phyloP scores from a whole-genome alignment of 2,113 vertebrate genomes.

The Cheirogaleus medius region DNA sequence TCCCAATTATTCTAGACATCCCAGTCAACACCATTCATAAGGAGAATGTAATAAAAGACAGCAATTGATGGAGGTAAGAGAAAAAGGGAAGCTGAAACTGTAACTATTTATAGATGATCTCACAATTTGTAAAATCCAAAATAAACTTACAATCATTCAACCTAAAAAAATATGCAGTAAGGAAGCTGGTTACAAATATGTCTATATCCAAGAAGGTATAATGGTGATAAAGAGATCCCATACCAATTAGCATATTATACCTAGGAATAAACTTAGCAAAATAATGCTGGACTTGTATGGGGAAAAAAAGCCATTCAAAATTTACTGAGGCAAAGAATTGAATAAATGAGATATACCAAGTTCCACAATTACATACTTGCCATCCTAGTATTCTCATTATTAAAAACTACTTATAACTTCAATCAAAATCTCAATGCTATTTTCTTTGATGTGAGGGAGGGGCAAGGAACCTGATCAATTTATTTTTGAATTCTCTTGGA shows the following conservation, averaged over 20 bases:
- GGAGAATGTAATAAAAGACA: slow-evolving; percentile 3
- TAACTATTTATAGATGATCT: not conserved
- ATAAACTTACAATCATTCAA: not conserved
- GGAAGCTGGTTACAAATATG: not conserved
- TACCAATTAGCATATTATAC: not conserved
- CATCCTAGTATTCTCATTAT: not conserved
- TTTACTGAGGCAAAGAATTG: not conserved
- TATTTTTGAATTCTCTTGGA: slow-evolving; percentile 7
- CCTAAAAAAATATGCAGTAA: not conserved
- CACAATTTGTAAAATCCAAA: not conserved
- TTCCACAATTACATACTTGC: not conserved
- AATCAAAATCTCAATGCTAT: not conserved
- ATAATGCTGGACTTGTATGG: not conserved
- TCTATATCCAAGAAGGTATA: not conserved
- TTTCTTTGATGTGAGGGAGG: slow-evolving; percentile 8
- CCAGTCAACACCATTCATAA: not conserved
- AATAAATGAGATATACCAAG: not conserved
- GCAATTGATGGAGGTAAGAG: not conserved
- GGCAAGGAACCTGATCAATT: not conserved
- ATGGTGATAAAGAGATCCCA: not conserved
- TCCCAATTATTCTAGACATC: not conserved
- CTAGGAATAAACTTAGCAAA: slow-evolving; percentile 15
- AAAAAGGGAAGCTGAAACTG: not conserved
- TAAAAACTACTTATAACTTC: not conserved
- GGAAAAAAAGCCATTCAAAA: not conserved